Conservation (phyloP, 2,888 invertebrate genomes). For the Ormyrus pomaceus region DNA sequence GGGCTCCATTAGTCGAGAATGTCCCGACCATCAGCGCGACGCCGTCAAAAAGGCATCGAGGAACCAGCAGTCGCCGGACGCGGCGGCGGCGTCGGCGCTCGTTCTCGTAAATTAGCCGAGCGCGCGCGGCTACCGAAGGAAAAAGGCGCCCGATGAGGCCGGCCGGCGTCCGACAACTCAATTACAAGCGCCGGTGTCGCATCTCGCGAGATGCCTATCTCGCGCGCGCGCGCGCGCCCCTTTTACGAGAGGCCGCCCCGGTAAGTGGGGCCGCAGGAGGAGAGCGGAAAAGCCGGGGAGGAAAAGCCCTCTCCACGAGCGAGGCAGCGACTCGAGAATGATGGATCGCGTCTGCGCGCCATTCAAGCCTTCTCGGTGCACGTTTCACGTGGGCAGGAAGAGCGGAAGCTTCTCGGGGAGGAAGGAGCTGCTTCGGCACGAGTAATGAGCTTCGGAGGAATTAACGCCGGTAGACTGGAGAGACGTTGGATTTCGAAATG, state of each 20-base stretch:
- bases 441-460: too few species aligned
- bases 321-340: background rate
- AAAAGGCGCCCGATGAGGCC: background rate
- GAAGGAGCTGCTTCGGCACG: too few species aligned
- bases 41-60: too few species aligned
- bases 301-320: constrained; percentile 3
- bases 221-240: background rate
- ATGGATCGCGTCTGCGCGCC: background rate
- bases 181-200: constrained; percentile 25
- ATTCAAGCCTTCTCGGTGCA: too few species aligned
- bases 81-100: constrained; percentile 1
- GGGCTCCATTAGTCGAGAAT: too few species aligned
- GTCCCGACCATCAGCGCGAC: too few species aligned
- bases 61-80: too few species aligned
- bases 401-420: background rate
- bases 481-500: too few species aligned
- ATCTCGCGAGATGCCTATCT: constrained; percentile 28
- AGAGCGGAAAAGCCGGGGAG: background rate
- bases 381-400: too few species aligned
- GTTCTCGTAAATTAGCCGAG: constrained; percentile 30
- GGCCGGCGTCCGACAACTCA: constrained; percentile 10
- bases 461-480: too few species aligned
- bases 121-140: constrained; percentile 1
- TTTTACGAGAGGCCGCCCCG: background rate
- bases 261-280: background rate